Percentiles rank a stretch among this genome's conserved stretches.
Evolutionary conservation across 2,113 vertebrate genomes (phyloP).

Genomic region (Oreochromis aureus): DNA sequence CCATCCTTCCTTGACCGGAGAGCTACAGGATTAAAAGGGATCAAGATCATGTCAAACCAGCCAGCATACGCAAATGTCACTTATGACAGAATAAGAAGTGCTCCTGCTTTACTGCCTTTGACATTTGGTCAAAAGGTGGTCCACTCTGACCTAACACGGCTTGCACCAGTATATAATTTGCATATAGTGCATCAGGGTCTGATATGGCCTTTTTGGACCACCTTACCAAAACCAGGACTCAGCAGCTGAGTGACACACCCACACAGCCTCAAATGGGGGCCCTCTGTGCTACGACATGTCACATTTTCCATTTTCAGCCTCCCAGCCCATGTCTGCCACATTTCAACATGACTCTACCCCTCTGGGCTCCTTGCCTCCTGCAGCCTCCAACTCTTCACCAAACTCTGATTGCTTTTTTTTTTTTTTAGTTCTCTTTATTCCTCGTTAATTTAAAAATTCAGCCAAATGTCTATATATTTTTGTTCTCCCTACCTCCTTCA

Average conservation of each 20-base stretch:
- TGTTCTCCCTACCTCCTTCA: background rate
- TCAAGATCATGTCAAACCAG: background rate
- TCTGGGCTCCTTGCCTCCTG: background rate
- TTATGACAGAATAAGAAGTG: background rate
- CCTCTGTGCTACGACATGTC: conserved; percentile 33
- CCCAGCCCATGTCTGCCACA: background rate
- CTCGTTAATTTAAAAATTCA: background rate
- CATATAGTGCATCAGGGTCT: background rate
- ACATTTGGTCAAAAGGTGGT: background rate
- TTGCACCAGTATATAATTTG: background rate
- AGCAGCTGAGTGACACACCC: conserved; percentile 3
- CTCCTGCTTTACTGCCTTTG: background rate
- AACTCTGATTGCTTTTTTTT: background rate
- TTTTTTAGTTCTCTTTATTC: background rate
- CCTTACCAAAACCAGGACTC: conserved; percentile 8
- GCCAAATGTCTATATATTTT: background rate
- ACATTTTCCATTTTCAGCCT: conserved; percentile 53
- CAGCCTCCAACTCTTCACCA: background rate
- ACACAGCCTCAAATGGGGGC: conserved; percentile 35
- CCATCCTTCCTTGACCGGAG: background rate
- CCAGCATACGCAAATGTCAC: background rate
- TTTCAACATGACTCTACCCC: conserved; percentile 7
- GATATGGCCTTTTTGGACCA: background rate
- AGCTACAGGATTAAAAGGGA: background rate
- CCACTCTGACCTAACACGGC: background rate